Percentiles rank a stretch among this genome's conserved stretches.
phyloP scores from a whole-genome alignment of 2,797 vertebrate genomes.

The Zalophus californianus region DNA sequence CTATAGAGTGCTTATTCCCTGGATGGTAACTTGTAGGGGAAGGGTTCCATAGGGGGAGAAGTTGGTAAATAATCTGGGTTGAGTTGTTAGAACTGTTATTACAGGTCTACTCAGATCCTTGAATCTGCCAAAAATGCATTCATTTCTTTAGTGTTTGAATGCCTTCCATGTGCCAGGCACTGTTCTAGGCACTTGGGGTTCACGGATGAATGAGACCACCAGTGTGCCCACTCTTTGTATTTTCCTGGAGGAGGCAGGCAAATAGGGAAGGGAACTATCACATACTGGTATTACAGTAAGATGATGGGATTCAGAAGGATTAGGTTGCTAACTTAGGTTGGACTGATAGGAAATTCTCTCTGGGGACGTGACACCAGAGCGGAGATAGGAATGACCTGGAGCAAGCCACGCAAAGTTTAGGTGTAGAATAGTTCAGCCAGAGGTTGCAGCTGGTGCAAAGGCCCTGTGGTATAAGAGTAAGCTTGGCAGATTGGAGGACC shows the following conservation, averaged over 20 bases:
- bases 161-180: not conserved
- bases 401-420: not conserved
- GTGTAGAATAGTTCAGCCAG: not conserved
- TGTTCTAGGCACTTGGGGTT: not conserved
- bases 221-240: not conserved
- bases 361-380: not conserved
- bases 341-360: not conserved
- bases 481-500: not conserved
- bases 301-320: not conserved
- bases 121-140: not conserved
- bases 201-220: not conserved
- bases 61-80: not conserved
- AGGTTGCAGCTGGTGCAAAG: not conserved
- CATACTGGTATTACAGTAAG: not conserved
- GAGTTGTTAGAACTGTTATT: not conserved
- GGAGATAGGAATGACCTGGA: not conserved
- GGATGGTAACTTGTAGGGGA: not conserved
- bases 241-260: not conserved
- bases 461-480: not conserved
- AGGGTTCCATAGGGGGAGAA: accelerated
- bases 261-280: not conserved
- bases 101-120: not conserved
- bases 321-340: not conserved
- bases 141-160: not conserved
- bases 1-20: not conserved